Evolutionary conservation across 2,113 vertebrate genomes (phyloP), one percentile per base, ranked within the genome.

Genomic region (Castor canadensis): DNA sequence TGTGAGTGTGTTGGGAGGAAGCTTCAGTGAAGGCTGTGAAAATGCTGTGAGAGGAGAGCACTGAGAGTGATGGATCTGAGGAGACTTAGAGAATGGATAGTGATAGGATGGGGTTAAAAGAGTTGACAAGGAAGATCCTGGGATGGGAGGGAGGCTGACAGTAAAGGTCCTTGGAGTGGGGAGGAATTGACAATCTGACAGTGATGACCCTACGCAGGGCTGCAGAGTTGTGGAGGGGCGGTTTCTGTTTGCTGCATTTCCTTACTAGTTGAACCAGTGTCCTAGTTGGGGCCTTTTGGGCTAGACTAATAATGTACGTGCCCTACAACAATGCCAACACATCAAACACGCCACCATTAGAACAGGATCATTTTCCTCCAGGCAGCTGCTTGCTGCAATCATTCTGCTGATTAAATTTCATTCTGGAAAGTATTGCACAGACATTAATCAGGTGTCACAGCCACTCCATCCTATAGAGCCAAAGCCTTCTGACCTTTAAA

Each of bases 351-450:
- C 88, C 97, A 97, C 96, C 95, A 94, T 96, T 96, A 97, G 94
- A 97, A 97, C 96, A 93, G 82, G 96, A 97, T 97, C 93, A 92
- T 97, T 97, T 97, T 97, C 96, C 94, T 97, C 72, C 94, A 96
- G 91, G 97, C 96, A 97, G 96, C 97, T 97, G 96, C 96, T 97
- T 97, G 95, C 95, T 97, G 96, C 96, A 97, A 97, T 97, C 96
- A 97, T 96, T 97, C 95, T 97, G 95, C 96, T 97, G 96, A 97
- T 97, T 97, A 97, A 97, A 97, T 97, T 97, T 97, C 96, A 94
- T 97, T 97, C 97, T 97, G 97, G 96, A 97, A 97, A 97, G 81
- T 89, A 95, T 94, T 96, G 88, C 91, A 97, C 85, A 97, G 94
- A 96, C 97, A 97, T 97, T 97, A 97, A 97, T 97, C 96, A 97